Base-by-base conservation (phyloP, 2,888 invertebrate species). In the Lamellibrachia columna region DNA sequence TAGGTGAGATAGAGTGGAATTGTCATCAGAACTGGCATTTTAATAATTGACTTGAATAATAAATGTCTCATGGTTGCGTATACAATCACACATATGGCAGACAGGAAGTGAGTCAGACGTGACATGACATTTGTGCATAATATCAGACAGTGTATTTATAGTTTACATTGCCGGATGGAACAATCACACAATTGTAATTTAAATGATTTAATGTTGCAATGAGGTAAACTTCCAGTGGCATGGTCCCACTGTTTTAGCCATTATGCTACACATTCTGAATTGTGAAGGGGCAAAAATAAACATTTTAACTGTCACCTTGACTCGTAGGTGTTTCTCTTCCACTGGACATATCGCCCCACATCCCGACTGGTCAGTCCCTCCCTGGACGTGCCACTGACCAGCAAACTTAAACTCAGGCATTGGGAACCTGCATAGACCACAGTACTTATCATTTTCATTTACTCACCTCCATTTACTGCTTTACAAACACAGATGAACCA, bases 361-460 rank as follows among this genome's bases (percentile, higher is more conserved):
- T 90, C 93, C 94, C 91, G 94, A 93, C 93, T 90, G 92, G 15
- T 55, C 28, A n/a, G 52, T 58, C 95, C 93, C 22, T 92, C 91
- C 6, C 94, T 95, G 93, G 58, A 97, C 93, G 3, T 94, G 93
- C 95, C 96, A 95, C 53, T 94, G 93, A 52, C 96, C 96, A 53
- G 93, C 90, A 58, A 94, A 90, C 92, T 95, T 94, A 92, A 96
- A 94, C 91, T 95, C 93, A 2, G 96, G 96, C 58, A 96, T 93
- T 0, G 95, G 95, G 92, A 95, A 94, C 93, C 95, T 95, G 94
- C 15, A 92, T 92, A 52, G 90, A 92, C 22, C 53, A 52, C 92
- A 40, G 75, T 15, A 6, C 9, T 75, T 22, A 15, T 75, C 22
- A 75, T 75, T 75, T 75, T 75, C 75, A 75, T 75, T 75, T 75